Evolutionary conservation across 2,113 vertebrate species (phyloP), one percentile per base, ranked within the genome.

Genomic region (Urocolius indicus): DNA sequence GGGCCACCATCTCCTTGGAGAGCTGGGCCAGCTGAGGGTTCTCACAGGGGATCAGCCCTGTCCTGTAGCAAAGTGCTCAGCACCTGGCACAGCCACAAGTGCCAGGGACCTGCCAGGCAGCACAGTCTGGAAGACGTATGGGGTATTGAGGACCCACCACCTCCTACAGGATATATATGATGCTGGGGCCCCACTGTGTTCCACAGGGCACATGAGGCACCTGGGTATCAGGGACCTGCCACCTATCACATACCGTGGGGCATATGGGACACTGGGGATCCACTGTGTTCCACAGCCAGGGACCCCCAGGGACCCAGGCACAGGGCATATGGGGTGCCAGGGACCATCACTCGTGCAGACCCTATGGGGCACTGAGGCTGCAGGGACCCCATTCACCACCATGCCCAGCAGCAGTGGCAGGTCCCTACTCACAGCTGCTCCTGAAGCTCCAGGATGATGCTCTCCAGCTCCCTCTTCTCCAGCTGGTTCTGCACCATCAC

Each of bases 391-490:
- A 29, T 38, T 29, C 8, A 29, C 46, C n/a, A 2, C 27, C 38
- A 41, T 41, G 38, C 38, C n/a, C 26, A 0, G 65, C 36, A 13
- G 29, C 5, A 15, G 26, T 10, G 10, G 23, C 3, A 0, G 7
- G 51, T 72, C 38, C 86, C 76, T 69, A 95, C 98, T 98, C 97
- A 99, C 99, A 99, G 98, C 98, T 99, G 99, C 94, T 99, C 99
- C 96, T 99, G 99, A 80, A 99, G 98, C 98, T 99, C 99, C 97
- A 99, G 97, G 92, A 99, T 98, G 61, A 99, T 96, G 24, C 98
- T 98, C 92, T 99, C 99, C 96, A 99, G 98, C 96, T 99, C 99
- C 89, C 98, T 98, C 98, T 99, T 99, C 98, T 99, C 99, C 74
- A 98, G 98, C 91, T 99, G 99, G 95, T 99, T 98, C 97, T 99